Evolutionary conservation across 1,140 invertebrate species (phyloP), one percentile per base, ranked within the genome.

Genomic region (Nylanderia fulva): DNA sequence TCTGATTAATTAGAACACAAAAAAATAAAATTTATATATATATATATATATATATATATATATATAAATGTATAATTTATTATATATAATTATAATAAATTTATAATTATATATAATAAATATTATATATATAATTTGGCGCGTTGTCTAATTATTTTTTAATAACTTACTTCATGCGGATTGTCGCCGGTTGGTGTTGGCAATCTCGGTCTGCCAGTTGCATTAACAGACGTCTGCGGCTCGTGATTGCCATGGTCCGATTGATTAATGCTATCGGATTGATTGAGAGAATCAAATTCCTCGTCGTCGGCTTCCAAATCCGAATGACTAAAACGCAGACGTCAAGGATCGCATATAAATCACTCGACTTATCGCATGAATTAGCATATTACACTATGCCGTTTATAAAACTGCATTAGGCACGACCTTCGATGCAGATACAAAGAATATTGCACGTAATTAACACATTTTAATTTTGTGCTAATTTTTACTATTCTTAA

Each of bases 231-330:
- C 0, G 90, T 66, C 64, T 88, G 91, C 13, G 91, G 83, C 21
- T 90, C 90, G 18, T 92, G 92, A 87, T 92, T 92, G 42, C 91
- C 91, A 11, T 91, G 91, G 36, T 91, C 91, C 5, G 88, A 91
- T 68, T 92, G 91, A 85, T 92, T 91, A 8, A 92, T 86, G 71
- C 93, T 91, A 84, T 95, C 94, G 24, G 92, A 95, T 60, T 94
- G 94, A 87, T 94, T 94, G 33, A 94, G 79, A 56, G 93, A 94
- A 90, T 96, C 92, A 29, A 93, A 93, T 42, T 93, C 96, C 90
- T 96, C 96, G 85, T 96, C 95, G 89, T 96, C 96, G 42, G 96
- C 96, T 86, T 96, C 96, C 45, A 96, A 92, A 92, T 96, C 96
- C 79, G 96, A 96, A 63, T 96, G 96, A 92, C 96, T 94, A 87